Conservation (phyloP, 2,797 vertebrate species). For the Acanthiza pusilla region DNA sequence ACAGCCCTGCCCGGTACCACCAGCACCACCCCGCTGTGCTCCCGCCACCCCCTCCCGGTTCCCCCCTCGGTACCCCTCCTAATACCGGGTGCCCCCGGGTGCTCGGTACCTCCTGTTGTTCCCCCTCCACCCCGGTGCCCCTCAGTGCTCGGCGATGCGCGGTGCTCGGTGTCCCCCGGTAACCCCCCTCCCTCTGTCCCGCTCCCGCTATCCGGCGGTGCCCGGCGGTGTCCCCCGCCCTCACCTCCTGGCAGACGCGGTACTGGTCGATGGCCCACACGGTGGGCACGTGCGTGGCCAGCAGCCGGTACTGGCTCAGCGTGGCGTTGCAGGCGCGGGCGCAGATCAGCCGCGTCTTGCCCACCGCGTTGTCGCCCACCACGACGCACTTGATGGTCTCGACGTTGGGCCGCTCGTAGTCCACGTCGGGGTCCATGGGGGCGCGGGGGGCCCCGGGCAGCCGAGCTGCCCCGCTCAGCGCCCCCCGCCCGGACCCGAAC, state of each 20-base stretch:
- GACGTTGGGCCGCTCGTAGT: slow-evolving; percentile 92
- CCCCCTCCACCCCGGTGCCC: neutral
- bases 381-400: slow-evolving; percentile 95
- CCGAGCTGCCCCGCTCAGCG: neutral
- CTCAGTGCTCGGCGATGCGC: neutral
- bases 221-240: neutral
- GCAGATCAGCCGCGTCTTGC: slow-evolving; percentile 90
- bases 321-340: slow-evolving; percentile 91
- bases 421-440: slow-evolving; percentile 90
- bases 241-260: slow-evolving; percentile 90
- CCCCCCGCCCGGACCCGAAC: neutral
- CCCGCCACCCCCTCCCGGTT: too few species aligned
- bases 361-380: slow-evolving; percentile 90
- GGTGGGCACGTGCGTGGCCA: slow-evolving; percentile 90
- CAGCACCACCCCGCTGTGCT: neutral
- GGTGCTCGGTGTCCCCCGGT: neutral
- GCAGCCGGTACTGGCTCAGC: slow-evolving; percentile 92
- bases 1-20: neutral
- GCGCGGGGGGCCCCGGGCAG: neutral
- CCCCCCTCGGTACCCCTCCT: neutral
- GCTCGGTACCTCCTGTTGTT: neutral
- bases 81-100: too few species aligned
- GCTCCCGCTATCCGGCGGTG: neutral
- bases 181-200: neutral
- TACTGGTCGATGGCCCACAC: slow-evolving; percentile 95